Conservation (phyloP, 2,888 invertebrate genomes). For the Calliopum simillimum region DNA sequence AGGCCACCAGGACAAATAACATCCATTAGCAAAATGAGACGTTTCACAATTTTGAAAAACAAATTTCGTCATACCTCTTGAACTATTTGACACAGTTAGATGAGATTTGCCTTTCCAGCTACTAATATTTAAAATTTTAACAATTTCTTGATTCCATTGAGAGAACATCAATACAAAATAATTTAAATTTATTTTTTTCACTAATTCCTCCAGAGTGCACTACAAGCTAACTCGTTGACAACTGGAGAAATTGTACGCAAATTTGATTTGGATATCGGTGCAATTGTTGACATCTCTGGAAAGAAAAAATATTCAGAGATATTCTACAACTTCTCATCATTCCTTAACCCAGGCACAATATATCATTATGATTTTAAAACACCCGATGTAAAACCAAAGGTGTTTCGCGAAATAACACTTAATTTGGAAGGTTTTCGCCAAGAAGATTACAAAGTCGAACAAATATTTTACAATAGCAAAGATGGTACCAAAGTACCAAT, state of each 20-base stretch:
- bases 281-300: constrained; percentile 86
- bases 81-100: too few relatives aligned
- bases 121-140: too few relatives aligned
- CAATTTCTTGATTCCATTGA: too few relatives aligned
- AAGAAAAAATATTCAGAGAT: constrained; percentile 88
- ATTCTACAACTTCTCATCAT: constrained; percentile 95
- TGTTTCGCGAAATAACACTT: constrained; percentile 84
- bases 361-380: constrained; percentile 86
- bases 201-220: constrained; percentile 75
- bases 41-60: too few relatives aligned
- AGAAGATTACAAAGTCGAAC: constrained; percentile 82
- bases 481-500: constrained; percentile 96
- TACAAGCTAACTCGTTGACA: constrained; percentile 82
- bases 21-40: too few relatives aligned
- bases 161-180: too few relatives aligned
- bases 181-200: not conserved
- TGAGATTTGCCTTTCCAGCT: too few relatives aligned
- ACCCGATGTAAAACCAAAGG: constrained; percentile 73
- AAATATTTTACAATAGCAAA: constrained; percentile 92
- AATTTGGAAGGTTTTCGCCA: constrained; percentile 84
- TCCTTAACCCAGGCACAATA: constrained; percentile 86
- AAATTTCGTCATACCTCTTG: too few relatives aligned
- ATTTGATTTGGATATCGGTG: constrained; percentile 88
- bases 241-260: constrained; percentile 79
- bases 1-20: too few relatives aligned